Evolutionary conservation across 2,113 vertebrate genomes (phyloP), one percentile per base, ranked within the genome.

Genomic region (Trematocara nigrifrons): DNA sequence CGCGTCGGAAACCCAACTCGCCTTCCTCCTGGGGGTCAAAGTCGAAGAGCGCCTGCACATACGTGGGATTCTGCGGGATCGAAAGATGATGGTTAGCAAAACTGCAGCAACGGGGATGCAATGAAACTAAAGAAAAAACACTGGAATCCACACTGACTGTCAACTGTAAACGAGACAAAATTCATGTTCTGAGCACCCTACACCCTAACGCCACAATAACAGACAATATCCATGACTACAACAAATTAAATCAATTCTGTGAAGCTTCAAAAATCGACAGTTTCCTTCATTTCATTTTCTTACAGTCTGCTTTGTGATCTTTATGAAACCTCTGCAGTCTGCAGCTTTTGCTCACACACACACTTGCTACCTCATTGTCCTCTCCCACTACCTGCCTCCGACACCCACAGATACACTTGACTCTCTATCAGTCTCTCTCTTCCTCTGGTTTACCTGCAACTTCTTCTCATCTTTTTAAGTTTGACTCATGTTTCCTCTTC

Each of bases 1-100:
- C 99, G 0, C 98, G 98, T 56, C 98, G 97, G 95, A 99, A 99
- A 74, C 99, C 98, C 90, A 99, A 97, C 96, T 99, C 99, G 2
- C 99, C 98, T 76, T 99, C 99, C 94, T 99, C 99, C 90, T 99
- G 99, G 31, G 99, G 99, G 93, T 99, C 99, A 31, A 99, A 99
- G 97, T 99, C 99, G 76, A 99, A 99, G 91, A 99, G 97, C 57
- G 99, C 99, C 94, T 99, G 98, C 93, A 99, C 99, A 0, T 98
- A 99, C 0, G 98, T 98, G 47, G 95, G 94, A 89, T 96, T 94
- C 94, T 96, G 94, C 0, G 18, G 10, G 1, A 6, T 1, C 10
- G 15, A 20, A 11, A 78, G 31, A 10, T 31, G 20, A 31, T 76
- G 8, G 16, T 76, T 51, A 76, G 45, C 26, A 51, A 76, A 66